These are phyloP conservation scores for Masnerella sp. DNA, from an alignment of 2,888 invertebrate species.

Conservation along the genomic window DNA sequence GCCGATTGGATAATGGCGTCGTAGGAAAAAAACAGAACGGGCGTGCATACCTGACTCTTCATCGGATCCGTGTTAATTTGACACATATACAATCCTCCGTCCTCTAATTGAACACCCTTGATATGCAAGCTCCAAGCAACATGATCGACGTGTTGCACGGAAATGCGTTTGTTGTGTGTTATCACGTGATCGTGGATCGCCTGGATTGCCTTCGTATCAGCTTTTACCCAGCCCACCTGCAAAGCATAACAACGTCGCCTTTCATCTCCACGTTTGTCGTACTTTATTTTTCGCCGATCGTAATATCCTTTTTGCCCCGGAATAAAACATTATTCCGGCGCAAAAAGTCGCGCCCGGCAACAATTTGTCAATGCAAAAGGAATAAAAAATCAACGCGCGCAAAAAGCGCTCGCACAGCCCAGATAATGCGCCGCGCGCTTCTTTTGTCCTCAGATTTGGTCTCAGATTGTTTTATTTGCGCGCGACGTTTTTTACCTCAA, in stretches of 20 bases:
- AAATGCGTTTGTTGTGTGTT: conserved; percentile 92
- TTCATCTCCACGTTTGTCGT: conserved; percentile 37
- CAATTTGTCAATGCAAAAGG: no score
- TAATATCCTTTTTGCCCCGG: neutral
- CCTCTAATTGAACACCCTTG: conserved; percentile 90
- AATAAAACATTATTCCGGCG: neutral
- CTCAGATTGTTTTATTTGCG: no score
- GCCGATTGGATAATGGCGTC: conserved; percentile 27
- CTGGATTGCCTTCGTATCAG: conserved; percentile 94
- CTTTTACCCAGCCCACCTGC: conserved; percentile 96
- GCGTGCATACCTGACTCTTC: conserved; percentile 88
- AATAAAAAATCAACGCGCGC: no score
- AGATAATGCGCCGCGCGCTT: no score
- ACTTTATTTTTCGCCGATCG: conserved; percentile 12
- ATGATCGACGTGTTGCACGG: conserved; percentile 91
- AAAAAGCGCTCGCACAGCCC: no score
- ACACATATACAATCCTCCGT: conserved; percentile 95
- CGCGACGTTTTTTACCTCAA: no score
- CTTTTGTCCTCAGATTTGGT: no score
- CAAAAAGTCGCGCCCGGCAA: no score
- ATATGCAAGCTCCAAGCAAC: conserved; percentile 94
- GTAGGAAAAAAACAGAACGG: conserved; percentile 35
- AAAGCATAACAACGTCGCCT: conserved; percentile 59
- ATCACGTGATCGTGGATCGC: conserved; percentile 95
- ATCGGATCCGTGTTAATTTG: conserved; percentile 97